Evolutionary conservation across 92 coral and sea anemone genomes (phyloP).

Genomic region (Metridium senile): DNA sequence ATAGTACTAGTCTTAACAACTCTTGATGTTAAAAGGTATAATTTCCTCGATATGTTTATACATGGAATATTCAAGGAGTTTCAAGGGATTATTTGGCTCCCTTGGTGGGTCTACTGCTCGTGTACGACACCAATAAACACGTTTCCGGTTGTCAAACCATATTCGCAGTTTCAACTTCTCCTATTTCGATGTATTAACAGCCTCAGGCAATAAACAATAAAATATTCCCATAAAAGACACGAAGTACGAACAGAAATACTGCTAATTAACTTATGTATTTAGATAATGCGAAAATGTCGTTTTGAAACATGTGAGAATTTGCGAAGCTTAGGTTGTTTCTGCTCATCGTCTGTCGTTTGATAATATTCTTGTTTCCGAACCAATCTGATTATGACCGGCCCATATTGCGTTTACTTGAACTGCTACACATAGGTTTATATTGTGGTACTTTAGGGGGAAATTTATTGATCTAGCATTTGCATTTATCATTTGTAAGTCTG

Average conservation of each 20-base stretch:
- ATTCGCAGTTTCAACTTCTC: background rate
- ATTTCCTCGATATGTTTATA: conserved; percentile 12
- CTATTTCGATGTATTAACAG: background rate
- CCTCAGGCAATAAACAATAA: background rate
- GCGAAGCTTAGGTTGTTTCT: background rate
- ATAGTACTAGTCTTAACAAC: background rate
- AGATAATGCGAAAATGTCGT: no score
- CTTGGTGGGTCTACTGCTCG: background rate
- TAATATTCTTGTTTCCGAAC: conserved; percentile 13
- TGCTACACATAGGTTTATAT: no score
- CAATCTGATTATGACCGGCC: conserved; percentile 17
- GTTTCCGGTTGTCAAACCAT: conserved; percentile 13
- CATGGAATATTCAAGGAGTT: background rate
- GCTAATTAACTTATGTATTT: no score
- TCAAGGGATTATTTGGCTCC: background rate
- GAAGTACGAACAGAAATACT: no score
- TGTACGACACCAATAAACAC: background rate
- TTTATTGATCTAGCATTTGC: no score
- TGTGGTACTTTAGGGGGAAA: no score
- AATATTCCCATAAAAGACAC: background rate
- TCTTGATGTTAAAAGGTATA: conserved; percentile 14
- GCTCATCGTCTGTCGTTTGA: conserved; percentile 25
- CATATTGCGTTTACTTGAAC: background rate
- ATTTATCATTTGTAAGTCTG: no score
- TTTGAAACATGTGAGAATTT: no score